Base-by-base conservation (phyloP, 1,140 invertebrate species). In the Diorhabda carinulata region DNA sequence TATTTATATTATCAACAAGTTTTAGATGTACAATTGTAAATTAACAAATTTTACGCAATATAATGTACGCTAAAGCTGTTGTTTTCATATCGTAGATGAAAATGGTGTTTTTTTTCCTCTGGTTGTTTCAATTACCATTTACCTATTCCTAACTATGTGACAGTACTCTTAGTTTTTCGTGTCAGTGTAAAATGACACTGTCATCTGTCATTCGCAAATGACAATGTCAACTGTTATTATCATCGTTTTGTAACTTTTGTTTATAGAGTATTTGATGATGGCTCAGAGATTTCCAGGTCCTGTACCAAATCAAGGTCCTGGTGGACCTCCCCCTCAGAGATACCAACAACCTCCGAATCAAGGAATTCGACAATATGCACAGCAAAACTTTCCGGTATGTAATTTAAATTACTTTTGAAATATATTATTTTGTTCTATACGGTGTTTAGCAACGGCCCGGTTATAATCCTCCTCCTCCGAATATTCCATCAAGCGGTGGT, bases 261-360 rank as follows among this genome's bases (percentile, higher is more conserved):
- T 25, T 25, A 25, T 25, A 25, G 25, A 25, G 25, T 25, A 25
- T 59, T 59, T 64, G 5, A 59, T 40, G 74, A 89, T 89, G 87
- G 86, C 87, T 45, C 86, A 87, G 77, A 82, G 87, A 67, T 88
- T 88, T 83, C 84, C 86, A 64, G 84, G 83, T n/a, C 83, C 84
- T 70, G 83, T 82, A 9, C 83, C 84, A 57, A 82, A 79, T 76
- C 79, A 84, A 73, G 83, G 83, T 62, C 85, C 84, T 61, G 84
- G 83, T 75, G 87, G 82, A 6, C 86, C 85, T 41, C 85, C 86
- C 52, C 83, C 83, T 10, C 87, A 88, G 72, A 82, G 87, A 8
- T 88, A 87, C 77, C 83, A 86, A 59, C 83, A 85, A 56, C 85
- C 86, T 7, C 85, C 86, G 67, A 86, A 84, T 69, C 84, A 85